Evolutionary conservation across 1,140 invertebrate genomes (phyloP), one percentile per base, ranked within the genome.

Genomic region (Phocides pigmalion): DNA sequence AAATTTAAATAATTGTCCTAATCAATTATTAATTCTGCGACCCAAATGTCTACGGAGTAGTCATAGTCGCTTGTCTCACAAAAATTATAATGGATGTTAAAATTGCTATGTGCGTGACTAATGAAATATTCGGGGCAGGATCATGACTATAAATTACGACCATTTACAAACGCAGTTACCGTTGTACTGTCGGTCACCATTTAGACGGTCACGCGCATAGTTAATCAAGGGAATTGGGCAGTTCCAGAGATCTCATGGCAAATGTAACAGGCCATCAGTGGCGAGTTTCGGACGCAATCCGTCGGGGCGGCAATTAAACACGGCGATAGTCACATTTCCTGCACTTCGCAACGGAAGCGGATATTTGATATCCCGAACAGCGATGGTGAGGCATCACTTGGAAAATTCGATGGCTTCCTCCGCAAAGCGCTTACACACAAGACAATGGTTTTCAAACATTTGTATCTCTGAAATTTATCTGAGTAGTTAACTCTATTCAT

Each of bases 211-310:
- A 61, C 58, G 58, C 44, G 17, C 22, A 44, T 35, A 32, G 41
- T 61, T 61, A 61, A 61, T 61, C 58, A 61, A 35, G 44, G 44
- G 44, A 61, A 61, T 61, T 49, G 58, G 58, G 58, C 44, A 61
- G 44, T 49, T 39, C 28, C 58, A 39, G 56, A 32, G 44, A 20
- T 47, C 42, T 44, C 42, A 37, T 35, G 56, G 42, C 28, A 20
- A 44, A 12, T 20, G 44, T 28, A 37, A 47, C 28, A 15, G 49
- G 49, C 6, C 49, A 19, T 51, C 11, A 20, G n/a, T n/a, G n/a
- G n/a, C n/a, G 41, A 44, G 39, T 32, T 47, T 59, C 56, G 56
- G 56, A 47, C 42, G 54, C 56, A 41, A 54, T 54, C 35, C 50
- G 19, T 39, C 50, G 25, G 6, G 32, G 4, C 17, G 16, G 16